Base-by-base conservation (phyloP, 2,888 invertebrate species). In the Anodontia alba region DNA sequence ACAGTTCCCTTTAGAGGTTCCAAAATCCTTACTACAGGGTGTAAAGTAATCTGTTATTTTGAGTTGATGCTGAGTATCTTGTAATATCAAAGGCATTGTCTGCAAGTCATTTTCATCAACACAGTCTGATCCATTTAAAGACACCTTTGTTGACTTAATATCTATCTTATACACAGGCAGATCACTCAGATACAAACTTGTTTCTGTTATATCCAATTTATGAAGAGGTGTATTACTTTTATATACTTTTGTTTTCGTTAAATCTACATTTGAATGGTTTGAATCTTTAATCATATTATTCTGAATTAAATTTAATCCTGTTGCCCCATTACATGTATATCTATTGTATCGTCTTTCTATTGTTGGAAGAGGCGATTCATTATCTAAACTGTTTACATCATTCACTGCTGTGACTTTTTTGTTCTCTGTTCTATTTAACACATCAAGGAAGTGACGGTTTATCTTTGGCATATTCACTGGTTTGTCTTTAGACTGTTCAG, bases 391-490 rank as follows among this genome's bases (percentile, higher is more conserved):
- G 12, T 12, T 38, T 38, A 8, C 38, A 38, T 38, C 38, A 38
- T 38, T 38, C 38, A 38, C 7, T 5, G 38, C 12, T 38, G 5
- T 12, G 5, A 8, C 38, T 38, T 38, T 12, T 38, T 38, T 38
- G 5, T 12, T 38, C 7, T 38, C 38, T 38, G 38, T 38, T 38
- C 12, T 38, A 38, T 38, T 38, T 26, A 54, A 20, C 10, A 62
- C 33, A 33, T 62, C 62, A 62, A 62, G 62, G 33, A 62, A 62
- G 33, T 62, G 62, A 20, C 62, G 62, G 29, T 62, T 10, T n/a
- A 62, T 33, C 26, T 62, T 62, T 33, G 33, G 17, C 17, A 33
- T 33, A 8, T 54, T 26, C 8, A 49, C 3, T 20, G 49, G 57
- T 26, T 26, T 54, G 5, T 12, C 29, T 54, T 12, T 26, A 54